Base-by-base conservation (phyloP, 2,888 invertebrate species). In the Microplitis manilae region DNA sequence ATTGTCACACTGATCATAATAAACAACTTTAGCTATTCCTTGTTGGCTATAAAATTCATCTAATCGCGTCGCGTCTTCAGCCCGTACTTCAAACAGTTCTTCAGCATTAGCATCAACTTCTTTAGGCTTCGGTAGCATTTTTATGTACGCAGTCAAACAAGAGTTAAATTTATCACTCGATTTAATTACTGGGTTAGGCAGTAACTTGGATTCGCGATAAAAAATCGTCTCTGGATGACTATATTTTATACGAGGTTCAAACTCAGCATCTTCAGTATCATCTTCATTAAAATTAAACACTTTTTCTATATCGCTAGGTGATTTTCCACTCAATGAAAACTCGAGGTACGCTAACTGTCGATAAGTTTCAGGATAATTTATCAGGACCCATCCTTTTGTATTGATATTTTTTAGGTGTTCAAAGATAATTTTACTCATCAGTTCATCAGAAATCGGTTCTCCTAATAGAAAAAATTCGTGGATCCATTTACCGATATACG, bases 331-430 rank as follows among this genome's bases (percentile, higher is more conserved):
- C 84, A 94, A 90, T 1, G 90, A 90, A 87, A 92, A 92, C 87
- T 94, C 94, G 50, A 94, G 86, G 65, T 92, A 90, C 81, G 91
- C 90, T 62, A 93, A 92, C 87, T 94, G 92, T 40, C 91, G 88
- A 76, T 92, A 92, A 6, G 90, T 91, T 77, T 91, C 91, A 0
- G 94, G 94, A 84, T 92, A 94, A 86, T 94, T 93, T 64, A 94
- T 87, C 68, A 94, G 89, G n/a, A 92, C 93, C 91, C 94, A 94
- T 5, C 93, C 93, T 17, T 91, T 85, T 61, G 92, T 90, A 65
- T 91, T 86, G 1, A 92, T 88, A 50, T 89, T 90, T 85, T 92
- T 92, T 17, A 94, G 85, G 83, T 93, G 94, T 83, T 93, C 93
- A 0, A 93, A 90, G 79, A 94, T 88, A 89, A 93, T 93, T 38